Percentiles rank a stretch among this genome's conserved stretches.
Evolutionary conservation across 2,113 vertebrate genomes (phyloP).

Genomic region (Telmatochromis brichardi): DNA sequence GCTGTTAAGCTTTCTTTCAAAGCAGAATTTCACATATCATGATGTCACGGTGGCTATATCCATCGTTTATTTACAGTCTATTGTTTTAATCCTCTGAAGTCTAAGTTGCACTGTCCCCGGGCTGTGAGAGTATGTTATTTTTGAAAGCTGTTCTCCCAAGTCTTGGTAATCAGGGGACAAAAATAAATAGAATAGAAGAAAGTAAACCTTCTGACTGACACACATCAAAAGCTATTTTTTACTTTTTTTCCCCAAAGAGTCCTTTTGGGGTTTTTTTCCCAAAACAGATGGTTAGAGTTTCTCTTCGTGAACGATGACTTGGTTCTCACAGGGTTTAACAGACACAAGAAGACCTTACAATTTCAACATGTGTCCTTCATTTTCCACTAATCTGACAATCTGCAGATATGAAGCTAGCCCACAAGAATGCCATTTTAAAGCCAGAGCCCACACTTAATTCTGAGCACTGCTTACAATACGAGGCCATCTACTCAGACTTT

Average conservation of each 20-base stretch:
- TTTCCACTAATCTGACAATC: not conserved
- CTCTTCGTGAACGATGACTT: not conserved
- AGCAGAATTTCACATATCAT: not conserved
- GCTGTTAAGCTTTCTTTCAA: not conserved
- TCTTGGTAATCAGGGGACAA: not conserved
- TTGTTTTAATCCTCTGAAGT: not conserved
- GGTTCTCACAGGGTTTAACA: not conserved
- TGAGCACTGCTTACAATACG: not conserved
- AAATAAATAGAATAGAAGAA: not conserved
- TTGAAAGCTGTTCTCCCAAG: not conserved
- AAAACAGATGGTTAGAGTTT: not conserved
- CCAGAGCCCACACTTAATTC: constrained; percentile 18
- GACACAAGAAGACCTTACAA: not conserved
- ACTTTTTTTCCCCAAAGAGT: not conserved
- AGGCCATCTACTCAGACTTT: not conserved
- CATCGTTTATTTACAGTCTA: not conserved
- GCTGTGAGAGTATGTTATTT: not conserved
- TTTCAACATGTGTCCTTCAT: not conserved
- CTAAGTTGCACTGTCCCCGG: not conserved
- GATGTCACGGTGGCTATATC: not conserved
- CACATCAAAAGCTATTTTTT: not conserved
- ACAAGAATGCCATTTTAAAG: constrained; percentile 3
- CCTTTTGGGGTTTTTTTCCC: fast-evolving
- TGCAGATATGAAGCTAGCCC: not conserved
- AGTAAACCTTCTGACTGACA: not conserved